Conservation (phyloP, 2,888 invertebrate species). For the Diaprepes abbreviatus region DNA sequence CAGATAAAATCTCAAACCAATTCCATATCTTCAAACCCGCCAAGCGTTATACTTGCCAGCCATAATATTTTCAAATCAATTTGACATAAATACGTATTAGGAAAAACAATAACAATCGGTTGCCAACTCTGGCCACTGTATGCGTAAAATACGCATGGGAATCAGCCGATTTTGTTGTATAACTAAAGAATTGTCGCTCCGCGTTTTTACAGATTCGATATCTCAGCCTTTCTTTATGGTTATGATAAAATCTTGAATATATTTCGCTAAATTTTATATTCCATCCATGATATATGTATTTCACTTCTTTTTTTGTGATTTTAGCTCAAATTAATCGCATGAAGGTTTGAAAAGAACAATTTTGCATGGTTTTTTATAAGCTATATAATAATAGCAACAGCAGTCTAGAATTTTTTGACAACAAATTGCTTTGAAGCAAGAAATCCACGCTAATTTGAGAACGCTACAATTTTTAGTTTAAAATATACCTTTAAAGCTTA, state of each 20-base stretch:
- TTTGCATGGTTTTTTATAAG: no score
- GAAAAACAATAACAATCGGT: slow-evolving; percentile 48
- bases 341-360: no score
- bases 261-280: background rate
- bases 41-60: slow-evolving; percentile 34
- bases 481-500: no score
- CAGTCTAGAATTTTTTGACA: no score
- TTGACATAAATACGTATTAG: slow-evolving; percentile 51
- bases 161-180: slow-evolving; percentile 40
- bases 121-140: slow-evolving; percentile 31
- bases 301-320: no score
- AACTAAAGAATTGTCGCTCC: slow-evolving; percentile 39
- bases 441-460: no score
- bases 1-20: slow-evolving; percentile 35
- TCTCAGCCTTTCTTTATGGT: slow-evolving; percentile 10
- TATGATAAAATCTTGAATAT: slow-evolving; percentile 27
- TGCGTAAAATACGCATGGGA: slow-evolving; percentile 47
- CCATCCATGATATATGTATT: no score
- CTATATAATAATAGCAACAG: no score
- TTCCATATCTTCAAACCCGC: slow-evolving; percentile 27
- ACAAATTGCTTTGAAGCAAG: no score
- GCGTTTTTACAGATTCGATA: slow-evolving; percentile 13
- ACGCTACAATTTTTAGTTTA: no score
- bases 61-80: slow-evolving; percentile 50
- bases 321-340: no score